These are phyloP conservation scores for Hippocampus abdominalis DNA, from an alignment of 2,113 vertebrate genomes.

Conservation along the genomic window DNA sequence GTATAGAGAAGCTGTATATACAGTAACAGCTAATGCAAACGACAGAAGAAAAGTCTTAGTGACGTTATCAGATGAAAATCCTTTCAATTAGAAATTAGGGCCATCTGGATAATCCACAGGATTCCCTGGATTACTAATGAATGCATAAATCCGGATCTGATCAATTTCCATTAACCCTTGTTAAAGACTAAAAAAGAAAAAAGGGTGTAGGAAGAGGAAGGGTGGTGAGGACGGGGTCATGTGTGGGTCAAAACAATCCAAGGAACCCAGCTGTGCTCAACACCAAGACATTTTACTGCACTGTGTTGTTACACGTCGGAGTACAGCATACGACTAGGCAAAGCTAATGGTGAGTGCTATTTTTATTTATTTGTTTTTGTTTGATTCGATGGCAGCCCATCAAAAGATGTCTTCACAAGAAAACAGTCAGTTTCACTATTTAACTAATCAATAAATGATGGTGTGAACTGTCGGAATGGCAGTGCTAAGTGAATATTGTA, in stretches of 20 bases:
- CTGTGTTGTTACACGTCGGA: too few species aligned
- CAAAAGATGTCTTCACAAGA: too few species aligned
- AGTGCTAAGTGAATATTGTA: too few species aligned
- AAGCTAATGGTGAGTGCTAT: too few species aligned
- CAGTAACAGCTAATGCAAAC: neutral
- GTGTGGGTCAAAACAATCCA: conserved; percentile 27
- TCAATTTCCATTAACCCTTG: conserved; percentile 43
- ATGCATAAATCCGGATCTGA: conserved; percentile 48
- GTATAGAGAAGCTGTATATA: neutral
- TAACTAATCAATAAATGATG: too few species aligned
- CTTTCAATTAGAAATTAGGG: conserved; percentile 29
- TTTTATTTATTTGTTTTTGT: too few species aligned
- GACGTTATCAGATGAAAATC: conserved; percentile 31
- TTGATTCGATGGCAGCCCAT: too few species aligned
- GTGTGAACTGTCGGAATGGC: too few species aligned
- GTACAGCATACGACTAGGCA: too few species aligned
- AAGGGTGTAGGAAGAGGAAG: neutral
- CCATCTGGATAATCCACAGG: conserved; percentile 57
- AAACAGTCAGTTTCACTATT: too few species aligned
- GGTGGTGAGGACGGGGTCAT: conserved; percentile 9
- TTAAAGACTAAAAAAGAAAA: conserved; percentile 14
- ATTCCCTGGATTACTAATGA: conserved; percentile 44
- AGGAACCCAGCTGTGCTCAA: conserved; percentile 28
- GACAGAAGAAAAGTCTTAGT: neutral
- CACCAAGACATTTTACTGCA: too few species aligned